Conservation (phyloP, 2,113 vertebrate species). For the Psilopogon haemacephalus region DNA sequence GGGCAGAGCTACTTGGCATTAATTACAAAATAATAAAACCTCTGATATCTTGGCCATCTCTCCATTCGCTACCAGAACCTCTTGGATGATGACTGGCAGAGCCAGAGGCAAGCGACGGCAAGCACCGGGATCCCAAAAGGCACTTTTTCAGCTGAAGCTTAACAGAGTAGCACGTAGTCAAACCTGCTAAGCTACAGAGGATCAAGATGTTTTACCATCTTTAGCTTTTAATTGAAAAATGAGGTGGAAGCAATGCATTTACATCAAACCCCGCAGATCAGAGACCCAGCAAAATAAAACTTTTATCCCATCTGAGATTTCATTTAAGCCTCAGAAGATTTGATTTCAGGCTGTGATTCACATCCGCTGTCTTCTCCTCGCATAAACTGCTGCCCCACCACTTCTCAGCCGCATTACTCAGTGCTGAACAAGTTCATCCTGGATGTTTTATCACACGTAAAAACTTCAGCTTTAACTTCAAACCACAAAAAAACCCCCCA, state of each 20-base stretch:
- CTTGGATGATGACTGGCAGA: not conserved
- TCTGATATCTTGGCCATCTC: not conserved
- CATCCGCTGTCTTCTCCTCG: not conserved
- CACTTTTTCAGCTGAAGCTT: not conserved
- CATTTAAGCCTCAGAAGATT: not conserved
- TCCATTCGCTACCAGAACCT: not conserved
- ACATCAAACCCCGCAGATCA: not conserved
- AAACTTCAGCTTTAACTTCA: conserved; percentile 4
- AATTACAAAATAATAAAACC: not conserved
- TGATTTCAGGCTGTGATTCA: not conserved
- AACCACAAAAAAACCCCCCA: not conserved
- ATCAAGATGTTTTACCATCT: not conserved
- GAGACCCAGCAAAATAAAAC: not conserved
- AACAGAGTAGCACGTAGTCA: not conserved
- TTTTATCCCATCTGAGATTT: not conserved
- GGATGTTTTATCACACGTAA: not conserved
- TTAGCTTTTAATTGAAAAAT: conserved; percentile 25
- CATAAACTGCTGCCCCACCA: not conserved
- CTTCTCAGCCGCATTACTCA: not conserved
- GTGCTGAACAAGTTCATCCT: not conserved
- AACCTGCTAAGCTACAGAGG: not conserved
- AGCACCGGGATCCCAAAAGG: not conserved
- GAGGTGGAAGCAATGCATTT: not conserved
- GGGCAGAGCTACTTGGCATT: not conserved
- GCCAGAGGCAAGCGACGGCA: not conserved